Evolutionary conservation across 23 tunicate species (phyloP).

Genomic region (Diplosoma virens): DNA sequence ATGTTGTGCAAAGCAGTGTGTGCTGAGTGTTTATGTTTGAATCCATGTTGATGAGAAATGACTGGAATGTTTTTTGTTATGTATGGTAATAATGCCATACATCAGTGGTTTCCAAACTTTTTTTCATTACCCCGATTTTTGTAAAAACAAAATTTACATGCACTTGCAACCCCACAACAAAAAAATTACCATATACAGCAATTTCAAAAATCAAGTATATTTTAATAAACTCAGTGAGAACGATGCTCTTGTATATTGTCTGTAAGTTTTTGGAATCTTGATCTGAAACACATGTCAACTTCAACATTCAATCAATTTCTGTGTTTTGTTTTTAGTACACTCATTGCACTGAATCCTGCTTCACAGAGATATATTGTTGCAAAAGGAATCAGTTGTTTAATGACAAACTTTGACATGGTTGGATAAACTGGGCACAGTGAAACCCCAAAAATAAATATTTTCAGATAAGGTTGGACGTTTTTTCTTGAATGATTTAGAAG

Average conservation of each 20-base stretch:
- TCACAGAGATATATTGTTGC: background rate
- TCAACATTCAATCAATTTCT: background rate
- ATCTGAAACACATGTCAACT: background rate
- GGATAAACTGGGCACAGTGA: background rate
- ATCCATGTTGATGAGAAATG: too few species aligned
- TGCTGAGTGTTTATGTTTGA: too few species aligned
- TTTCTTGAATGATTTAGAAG: background rate
- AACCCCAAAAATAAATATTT: conserved; percentile 15
- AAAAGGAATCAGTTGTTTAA: conserved; percentile 7
- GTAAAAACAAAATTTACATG: too few species aligned
- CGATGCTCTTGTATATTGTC: background rate
- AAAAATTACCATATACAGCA: too few species aligned
- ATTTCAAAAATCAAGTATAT: too few species aligned
- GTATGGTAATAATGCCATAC: too few species aligned
- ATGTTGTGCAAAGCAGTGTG: too few species aligned
- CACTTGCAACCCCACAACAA: too few species aligned
- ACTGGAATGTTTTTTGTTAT: too few species aligned
- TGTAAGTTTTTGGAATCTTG: background rate
- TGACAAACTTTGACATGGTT: conserved; percentile 6
- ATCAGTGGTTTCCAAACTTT: too few species aligned
- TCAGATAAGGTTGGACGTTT: background rate
- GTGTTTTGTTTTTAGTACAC: background rate
- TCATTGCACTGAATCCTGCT: background rate
- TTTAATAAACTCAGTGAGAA: too few species aligned
- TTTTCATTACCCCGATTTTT: too few species aligned